Base-by-base conservation (phyloP, 2,113 vertebrate genomes). In the Sphaerodactylus townsendi region DNA sequence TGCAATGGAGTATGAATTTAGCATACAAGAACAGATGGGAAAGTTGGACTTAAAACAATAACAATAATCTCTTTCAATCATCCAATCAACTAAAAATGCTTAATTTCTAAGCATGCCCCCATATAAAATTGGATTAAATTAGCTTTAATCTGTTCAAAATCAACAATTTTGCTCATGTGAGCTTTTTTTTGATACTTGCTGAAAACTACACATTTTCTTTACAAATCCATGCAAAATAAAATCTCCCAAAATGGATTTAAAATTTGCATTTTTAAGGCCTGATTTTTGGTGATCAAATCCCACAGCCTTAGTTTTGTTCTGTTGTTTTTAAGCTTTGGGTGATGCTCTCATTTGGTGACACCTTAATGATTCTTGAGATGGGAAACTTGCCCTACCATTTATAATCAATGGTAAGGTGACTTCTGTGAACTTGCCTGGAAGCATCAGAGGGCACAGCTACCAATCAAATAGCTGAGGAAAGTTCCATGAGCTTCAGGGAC, bases 1-100 rank as follows among this genome's bases (percentile, higher is more conserved):
- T 83, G 84, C 21, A 44, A 85, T 77, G 33, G 39, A 80, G 46
- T 88, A 4, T 82, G 53, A 86, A 72, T 17, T 33, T 77, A 56
- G 73, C 30, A 65, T n/a, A 3, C 59, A 86, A 81, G 85, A 81
- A 81, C 48, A 59, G 73, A 81, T 81, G 64, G 50, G 73, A 70
- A 76, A 81, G 48, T 9, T 85, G 77, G 86, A 87, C 66, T 48
- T 10, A 1, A 80, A 25, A 23, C 70, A 65, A 68, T 5, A 84
- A 21, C 87, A 82, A 50, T 3, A 3, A 37, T 85, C 19, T 81
- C n/a, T 85, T 48, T 56, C 80, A 82, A 72, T 82, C 80, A 82
- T 44, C 80, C 53, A 82, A 73, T 82, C 69, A 62, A 73, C 80
- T 82, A 71, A 82, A 82, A 82, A 73, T 44, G 53, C 53, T 41